Conservation (phyloP, 2,888 invertebrate species). For the Cantharis lateralis region DNA sequence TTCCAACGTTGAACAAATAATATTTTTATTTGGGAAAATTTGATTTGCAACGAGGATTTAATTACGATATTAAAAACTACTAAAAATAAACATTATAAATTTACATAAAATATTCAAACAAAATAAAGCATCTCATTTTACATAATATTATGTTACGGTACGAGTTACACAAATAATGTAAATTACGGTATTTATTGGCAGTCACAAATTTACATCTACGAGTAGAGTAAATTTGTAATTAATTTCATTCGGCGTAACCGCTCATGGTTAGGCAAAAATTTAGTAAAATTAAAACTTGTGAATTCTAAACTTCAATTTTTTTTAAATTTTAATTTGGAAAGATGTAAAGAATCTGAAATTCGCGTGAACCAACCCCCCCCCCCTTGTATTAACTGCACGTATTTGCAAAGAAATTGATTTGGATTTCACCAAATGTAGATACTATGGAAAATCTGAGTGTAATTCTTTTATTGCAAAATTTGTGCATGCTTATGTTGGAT, state of each 20-base stretch:
- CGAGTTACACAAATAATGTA: neutral
- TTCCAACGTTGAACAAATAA: neutral
- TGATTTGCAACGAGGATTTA: neutral
- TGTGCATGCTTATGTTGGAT: neutral
- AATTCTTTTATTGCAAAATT: neutral
- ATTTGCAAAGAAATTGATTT: neutral
- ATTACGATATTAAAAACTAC: neutral
- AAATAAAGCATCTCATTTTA: neutral
- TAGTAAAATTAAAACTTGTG: no score
- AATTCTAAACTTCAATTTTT: no score
- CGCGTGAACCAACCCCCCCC: neutral
- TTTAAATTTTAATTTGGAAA: no score
- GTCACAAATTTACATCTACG: neutral
- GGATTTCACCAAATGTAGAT: neutral
- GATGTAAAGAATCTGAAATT: no score
- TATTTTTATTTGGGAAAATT: neutral
- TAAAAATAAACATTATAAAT: neutral
- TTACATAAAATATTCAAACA: neutral
- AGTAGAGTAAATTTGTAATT: neutral
- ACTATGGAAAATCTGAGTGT: neutral
- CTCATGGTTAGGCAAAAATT: no score
- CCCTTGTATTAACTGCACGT: neutral
- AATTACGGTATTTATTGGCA: neutral
- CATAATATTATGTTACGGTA: neutral
- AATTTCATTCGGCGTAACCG: neutral